Evolutionary conservation across 2,113 vertebrate genomes (phyloP).

Genomic region (Struthio camelus): DNA sequence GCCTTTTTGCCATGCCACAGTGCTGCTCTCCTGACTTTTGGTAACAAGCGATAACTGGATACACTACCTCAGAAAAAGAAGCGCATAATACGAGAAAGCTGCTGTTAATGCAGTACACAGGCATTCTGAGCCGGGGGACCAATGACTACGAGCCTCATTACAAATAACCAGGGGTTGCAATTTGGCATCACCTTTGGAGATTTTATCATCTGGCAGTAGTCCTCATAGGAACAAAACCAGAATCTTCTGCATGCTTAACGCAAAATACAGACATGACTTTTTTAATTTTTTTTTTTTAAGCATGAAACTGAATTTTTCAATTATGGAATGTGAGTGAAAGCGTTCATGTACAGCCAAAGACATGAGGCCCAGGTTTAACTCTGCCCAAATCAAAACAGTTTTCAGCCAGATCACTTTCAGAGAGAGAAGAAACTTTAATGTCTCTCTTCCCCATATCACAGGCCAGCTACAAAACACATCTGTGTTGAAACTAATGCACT

Average conservation of each 20-base stretch:
- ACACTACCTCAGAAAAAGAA: conserved; percentile 30
- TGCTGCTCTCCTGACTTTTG: conserved; percentile 22
- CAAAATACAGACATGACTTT: neutral
- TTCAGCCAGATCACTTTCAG: neutral
- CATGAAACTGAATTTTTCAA: neutral
- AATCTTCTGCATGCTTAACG: neutral
- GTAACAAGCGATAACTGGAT: conserved; percentile 55
- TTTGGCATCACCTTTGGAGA: neutral
- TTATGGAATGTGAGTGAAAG: neutral
- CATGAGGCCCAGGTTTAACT: neutral
- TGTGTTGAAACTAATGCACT: neutral
- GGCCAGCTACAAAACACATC: neutral
- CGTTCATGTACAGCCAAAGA: neutral
- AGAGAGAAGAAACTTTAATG: neutral
- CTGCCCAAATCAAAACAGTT: neutral
- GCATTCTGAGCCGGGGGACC: neutral
- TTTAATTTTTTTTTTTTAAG: neutral
- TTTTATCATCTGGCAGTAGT: neutral
- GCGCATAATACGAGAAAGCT: conserved; percentile 32
- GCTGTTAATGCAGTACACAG: conserved; percentile 34
- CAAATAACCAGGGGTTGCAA: neutral
- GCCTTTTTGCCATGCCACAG: neutral
- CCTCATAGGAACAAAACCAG: neutral
- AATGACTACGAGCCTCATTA: neutral
- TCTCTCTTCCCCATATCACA: neutral